A percentile compares a stretch with the other conserved stretches of the same genome.
Evolutionary conservation across 2,888 invertebrate species (phyloP).

Genomic region (Aelia acuminata): DNA sequence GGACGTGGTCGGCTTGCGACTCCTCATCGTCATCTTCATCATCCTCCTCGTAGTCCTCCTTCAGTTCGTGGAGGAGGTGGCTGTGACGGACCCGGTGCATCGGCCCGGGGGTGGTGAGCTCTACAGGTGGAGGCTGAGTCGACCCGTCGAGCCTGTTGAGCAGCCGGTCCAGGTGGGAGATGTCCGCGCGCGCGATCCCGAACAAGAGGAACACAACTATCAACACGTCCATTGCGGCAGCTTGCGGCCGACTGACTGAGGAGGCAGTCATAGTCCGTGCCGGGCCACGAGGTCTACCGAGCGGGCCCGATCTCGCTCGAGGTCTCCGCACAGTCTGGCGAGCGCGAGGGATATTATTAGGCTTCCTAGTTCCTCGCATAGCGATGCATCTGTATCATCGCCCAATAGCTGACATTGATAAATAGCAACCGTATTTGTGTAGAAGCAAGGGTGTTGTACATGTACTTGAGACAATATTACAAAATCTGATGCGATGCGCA

Average conservation of each 20-base stretch:
- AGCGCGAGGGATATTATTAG: neutral
- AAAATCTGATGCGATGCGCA: too few relatives aligned
- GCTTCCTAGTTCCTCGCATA: neutral
- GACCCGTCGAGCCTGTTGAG: constrained; percentile 57
- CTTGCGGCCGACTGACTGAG: constrained; percentile 31
- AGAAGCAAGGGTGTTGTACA: too few relatives aligned
- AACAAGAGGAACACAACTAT: neutral
- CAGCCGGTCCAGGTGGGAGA: constrained; percentile 57
- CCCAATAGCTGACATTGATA: neutral
- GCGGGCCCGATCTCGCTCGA: too few relatives aligned
- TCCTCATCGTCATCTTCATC: constrained; percentile 66
- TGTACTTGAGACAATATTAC: too few relatives aligned
- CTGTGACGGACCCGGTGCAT: constrained; percentile 59
- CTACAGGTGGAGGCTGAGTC: constrained; percentile 50
- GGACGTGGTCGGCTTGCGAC: constrained; percentile 56
- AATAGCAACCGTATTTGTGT: too few relatives aligned
- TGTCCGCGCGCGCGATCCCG: constrained; percentile 32
- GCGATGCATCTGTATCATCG: neutral
- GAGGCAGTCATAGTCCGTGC: neutral
- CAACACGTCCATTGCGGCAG: constrained; percentile 6
- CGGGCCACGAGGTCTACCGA: neutral
- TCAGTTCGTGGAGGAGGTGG: constrained; percentile 67
- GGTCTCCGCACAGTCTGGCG: neutral
- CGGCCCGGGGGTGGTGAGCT: constrained; percentile 3
- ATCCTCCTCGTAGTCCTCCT: constrained; percentile 68